These are phyloP conservation scores for Leuctra nigra DNA, from an alignment of 2,888 invertebrate species.

Conservation along the genomic window DNA sequence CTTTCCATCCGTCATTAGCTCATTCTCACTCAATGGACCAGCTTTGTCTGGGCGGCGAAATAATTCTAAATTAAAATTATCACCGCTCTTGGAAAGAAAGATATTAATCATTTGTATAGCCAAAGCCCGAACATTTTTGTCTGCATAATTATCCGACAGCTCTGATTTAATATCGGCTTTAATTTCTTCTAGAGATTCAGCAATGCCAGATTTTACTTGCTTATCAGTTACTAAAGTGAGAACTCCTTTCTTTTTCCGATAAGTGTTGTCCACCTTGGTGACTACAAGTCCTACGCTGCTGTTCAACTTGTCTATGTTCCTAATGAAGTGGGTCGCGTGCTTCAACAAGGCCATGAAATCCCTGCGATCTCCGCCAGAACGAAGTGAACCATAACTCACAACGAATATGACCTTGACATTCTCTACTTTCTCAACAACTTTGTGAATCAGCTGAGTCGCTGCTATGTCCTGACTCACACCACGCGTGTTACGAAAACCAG, in stretches of 20 bases:
- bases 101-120: no score
- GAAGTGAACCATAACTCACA: conserved; percentile 31
- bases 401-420: conserved; percentile 34
- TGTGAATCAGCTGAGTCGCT: conserved; percentile 34
- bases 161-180: no score
- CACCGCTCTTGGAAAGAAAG: no score
- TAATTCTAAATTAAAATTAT: conserved; percentile 14
- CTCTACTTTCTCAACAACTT: conserved; percentile 30
- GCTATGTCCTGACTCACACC: conserved; percentile 33
- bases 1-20: neutral
- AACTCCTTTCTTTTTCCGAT: no score
- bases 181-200: no score
- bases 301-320: conserved; percentile 17
- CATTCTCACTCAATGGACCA: neutral
- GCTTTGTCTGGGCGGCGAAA: conserved; percentile 13
- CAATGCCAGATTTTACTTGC: no score
- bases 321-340: conserved; percentile 20
- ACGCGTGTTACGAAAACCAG: conserved; percentile 29
- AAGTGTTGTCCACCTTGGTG: conserved; percentile 28
- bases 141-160: no score
- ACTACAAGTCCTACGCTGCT: conserved; percentile 25
- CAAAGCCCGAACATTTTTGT: no score
- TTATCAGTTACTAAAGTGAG: no score
- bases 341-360: conserved; percentile 23
- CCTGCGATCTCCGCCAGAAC: conserved; percentile 20